Evolutionary conservation across 2,113 vertebrate genomes (phyloP).

Genomic region (Pyxicephalus adspersus): DNA sequence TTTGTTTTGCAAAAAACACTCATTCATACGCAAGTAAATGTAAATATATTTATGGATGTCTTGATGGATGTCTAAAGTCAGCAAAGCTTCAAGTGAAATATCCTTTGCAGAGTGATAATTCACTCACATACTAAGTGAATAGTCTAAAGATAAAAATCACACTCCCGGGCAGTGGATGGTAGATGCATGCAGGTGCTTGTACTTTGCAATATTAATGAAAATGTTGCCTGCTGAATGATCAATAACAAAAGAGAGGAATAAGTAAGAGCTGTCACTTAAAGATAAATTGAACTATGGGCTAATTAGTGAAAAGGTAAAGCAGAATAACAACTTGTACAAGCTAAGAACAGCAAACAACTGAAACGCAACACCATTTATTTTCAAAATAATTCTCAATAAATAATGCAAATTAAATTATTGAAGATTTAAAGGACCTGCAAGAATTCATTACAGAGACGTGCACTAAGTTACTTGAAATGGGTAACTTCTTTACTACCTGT

Average conservation of each 20-base stretch:
- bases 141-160: too few relatives aligned
- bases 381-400: conserved; percentile 21
- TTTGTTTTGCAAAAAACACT: too few relatives aligned
- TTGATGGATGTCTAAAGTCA: too few relatives aligned
- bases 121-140: too few relatives aligned
- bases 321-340: conserved; percentile 24
- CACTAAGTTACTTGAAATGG: too few relatives aligned
- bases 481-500: too few relatives aligned
- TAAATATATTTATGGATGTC: too few relatives aligned
- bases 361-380: conserved; percentile 17
- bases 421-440: too few relatives aligned
- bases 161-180: neutral
- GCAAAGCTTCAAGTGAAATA: too few relatives aligned
- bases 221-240: neutral
- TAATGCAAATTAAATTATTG: conserved; percentile 1
- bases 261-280: conserved; percentile 11
- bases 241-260: neutral
- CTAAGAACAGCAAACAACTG: conserved; percentile 31
- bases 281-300: conserved; percentile 23
- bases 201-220: conserved; percentile 23
- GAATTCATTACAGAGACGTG: too few relatives aligned
- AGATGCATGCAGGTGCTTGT: conserved; percentile 5
- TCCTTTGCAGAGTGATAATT: too few relatives aligned
- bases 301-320: conserved; percentile 33
- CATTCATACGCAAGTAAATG: too few relatives aligned